Base-by-base conservation (phyloP, 2,797 vertebrate species). In the Chrysocyon brachyurus region DNA sequence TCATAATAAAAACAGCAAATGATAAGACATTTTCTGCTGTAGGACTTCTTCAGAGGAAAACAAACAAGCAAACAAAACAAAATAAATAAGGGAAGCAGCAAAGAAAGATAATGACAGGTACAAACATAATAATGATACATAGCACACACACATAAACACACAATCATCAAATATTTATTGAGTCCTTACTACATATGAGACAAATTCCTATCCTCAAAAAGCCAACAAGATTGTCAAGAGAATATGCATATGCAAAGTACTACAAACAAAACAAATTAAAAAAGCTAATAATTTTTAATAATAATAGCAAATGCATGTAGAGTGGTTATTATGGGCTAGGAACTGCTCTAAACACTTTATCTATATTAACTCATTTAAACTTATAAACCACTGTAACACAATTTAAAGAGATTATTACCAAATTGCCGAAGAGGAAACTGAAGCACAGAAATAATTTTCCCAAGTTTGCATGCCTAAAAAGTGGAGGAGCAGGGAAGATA, bases 1-100 rank as follows among this genome's bases (percentile, higher is more conserved):
- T 52, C 78, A 26, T 72, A 83, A 78, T 70, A 78, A 40, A 93
- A 87, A 82, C 83, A 91, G 49, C 17, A 64, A 87, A n/a, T 87
- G 49, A 54, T 70, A 87, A 59, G 87, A 61, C 31, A 93, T 3
- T 87, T 93, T 2, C 66, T 96, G 66, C 59, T 70, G 6, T 46
- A 70, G 21, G 36, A 66, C 40, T 91, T 94, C 12, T 24, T 5
- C 6, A 40, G 31, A 79, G 36, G 15, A 72, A 77, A 79, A 54
- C 31, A 31, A 63, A 78, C 31, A 73, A 73, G 12, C 70, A 75
- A 52, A 75, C 73, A 52, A 75, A 75, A 52, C 15, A 94, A 75
- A 75, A 52, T 15, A 73, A 63, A 82, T 2, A 94, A 91, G 70
- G 17, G 17, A 64, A 46, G 59, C 21, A 84, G 17, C 12, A 54